Evolutionary conservation across 2,113 vertebrate species (phyloP).

Genomic region (Anser brachyrhynchus): DNA sequence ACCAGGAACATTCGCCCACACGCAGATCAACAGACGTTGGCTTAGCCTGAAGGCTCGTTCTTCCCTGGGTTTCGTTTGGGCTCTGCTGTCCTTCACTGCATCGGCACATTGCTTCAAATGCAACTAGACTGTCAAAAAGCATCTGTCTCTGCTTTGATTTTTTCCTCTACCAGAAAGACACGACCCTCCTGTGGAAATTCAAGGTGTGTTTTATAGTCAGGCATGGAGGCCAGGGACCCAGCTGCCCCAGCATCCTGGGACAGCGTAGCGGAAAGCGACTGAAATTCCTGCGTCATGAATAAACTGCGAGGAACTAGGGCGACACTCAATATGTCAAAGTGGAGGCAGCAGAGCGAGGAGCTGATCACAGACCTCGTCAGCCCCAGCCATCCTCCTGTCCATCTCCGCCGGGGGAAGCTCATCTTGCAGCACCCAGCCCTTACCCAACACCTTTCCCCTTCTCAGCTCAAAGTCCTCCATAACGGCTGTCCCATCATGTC

Average conservation of each 20-base stretch:
- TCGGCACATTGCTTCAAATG: background rate
- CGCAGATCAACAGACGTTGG: background rate
- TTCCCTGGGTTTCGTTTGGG: background rate
- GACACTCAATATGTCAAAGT: background rate
- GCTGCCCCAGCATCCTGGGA: accelerated
- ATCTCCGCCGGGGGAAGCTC: background rate
- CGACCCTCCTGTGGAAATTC: accelerated
- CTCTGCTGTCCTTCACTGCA: accelerated
- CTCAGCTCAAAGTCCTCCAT: background rate
- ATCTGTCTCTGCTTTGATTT: background rate
- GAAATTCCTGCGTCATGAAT: background rate
- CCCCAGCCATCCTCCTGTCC: background rate
- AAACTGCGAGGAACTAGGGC: background rate
- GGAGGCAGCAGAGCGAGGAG: background rate
- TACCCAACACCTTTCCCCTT: background rate
- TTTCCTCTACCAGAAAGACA: background rate
- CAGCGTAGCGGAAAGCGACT: background rate
- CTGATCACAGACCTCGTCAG: background rate
- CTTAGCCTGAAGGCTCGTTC: background rate
- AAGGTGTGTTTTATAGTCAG: background rate
- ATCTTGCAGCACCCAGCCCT: background rate
- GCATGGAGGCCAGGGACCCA: background rate
- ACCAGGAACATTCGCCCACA: background rate
- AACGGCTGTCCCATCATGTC: background rate
- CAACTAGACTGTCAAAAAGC: background rate